Evolutionary conservation across 2,797 vertebrate genomes (phyloP).

Genomic region (Typhlichthys subterraneus): DNA sequence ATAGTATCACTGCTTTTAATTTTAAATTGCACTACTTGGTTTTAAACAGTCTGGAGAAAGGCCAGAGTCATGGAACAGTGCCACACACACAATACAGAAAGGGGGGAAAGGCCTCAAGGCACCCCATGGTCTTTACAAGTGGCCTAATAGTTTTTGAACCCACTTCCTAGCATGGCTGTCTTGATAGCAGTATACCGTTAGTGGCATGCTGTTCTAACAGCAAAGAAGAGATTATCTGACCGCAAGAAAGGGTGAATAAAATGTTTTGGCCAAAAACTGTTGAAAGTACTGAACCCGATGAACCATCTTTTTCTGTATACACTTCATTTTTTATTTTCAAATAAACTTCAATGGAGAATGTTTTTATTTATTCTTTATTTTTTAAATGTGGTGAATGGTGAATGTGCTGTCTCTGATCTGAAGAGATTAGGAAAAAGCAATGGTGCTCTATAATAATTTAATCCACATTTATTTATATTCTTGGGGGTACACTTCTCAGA

Average conservation of each 20-base stretch:
- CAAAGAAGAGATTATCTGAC: slow-evolving; percentile 21
- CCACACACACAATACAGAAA: slow-evolving; percentile 44
- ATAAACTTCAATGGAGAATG: neutral
- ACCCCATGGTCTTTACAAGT: slow-evolving; percentile 37
- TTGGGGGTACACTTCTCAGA: neutral
- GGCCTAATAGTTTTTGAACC: slow-evolving; percentile 43
- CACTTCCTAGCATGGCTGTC: slow-evolving; percentile 33
- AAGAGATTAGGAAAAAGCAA: too few relatives aligned
- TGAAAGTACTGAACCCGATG: too few relatives aligned
- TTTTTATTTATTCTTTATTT: too few relatives aligned
- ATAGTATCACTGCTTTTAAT: slow-evolving; percentile 18
- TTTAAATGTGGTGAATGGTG: too few relatives aligned
- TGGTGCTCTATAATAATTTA: too few relatives aligned
- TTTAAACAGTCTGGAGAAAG: slow-evolving; percentile 40
- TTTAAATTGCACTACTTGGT: slow-evolving; percentile 31
- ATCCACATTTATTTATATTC: too few relatives aligned
- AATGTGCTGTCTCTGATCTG: too few relatives aligned
- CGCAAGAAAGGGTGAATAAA: slow-evolving; percentile 16
- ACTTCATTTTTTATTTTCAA: neutral
- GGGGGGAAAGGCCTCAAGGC: slow-evolving; percentile 27
- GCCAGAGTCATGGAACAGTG: slow-evolving; percentile 19
- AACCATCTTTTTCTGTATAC: neutral
- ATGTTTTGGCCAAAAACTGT: slow-evolving; percentile 1
- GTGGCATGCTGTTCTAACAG: slow-evolving; percentile 44
- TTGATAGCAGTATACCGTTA: slow-evolving; percentile 33